phyloP scores from a whole-genome alignment of 2,797 vertebrate genomes.

The Merluccius polli region DNA sequence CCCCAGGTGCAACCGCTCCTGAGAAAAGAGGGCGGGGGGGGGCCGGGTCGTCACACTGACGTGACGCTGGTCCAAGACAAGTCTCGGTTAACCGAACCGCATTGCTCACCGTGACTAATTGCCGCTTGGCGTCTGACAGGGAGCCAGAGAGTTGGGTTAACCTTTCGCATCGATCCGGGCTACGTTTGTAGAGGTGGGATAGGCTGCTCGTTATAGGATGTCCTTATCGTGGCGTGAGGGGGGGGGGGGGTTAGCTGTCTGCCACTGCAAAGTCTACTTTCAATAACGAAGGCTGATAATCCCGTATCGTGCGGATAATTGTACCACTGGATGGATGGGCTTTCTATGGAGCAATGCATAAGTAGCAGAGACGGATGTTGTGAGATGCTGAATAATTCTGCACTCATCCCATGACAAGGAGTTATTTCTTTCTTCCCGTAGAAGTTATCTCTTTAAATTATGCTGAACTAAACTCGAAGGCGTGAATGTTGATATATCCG shows the following conservation, averaged over 20 bases:
- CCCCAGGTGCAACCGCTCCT: too few species aligned
- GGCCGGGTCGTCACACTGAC: too few species aligned
- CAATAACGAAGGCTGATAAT: background rate
- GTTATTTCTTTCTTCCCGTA: background rate
- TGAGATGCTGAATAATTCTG: background rate
- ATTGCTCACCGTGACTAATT: conserved; percentile 10
- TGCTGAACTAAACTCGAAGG: background rate
- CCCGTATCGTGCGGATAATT: background rate
- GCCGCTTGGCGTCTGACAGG: conserved; percentile 6
- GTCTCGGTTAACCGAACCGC: background rate
- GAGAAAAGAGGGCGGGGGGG: too few species aligned
- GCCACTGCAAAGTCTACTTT: background rate
- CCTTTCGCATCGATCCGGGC: conserved; percentile 5
- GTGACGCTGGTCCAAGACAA: too few species aligned
- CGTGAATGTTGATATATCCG: background rate
- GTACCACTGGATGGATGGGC: background rate
- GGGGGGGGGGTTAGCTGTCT: background rate
- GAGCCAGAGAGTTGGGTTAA: conserved; percentile 12
- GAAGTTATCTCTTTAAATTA: background rate
- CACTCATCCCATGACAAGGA: background rate
- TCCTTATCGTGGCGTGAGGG: background rate
- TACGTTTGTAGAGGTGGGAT: conserved; percentile 3
- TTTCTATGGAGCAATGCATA: background rate
- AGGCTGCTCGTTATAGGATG: background rate
- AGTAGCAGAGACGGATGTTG: background rate